These are phyloP conservation scores for Sphaeramia orbicularis DNA, from an alignment of 2,797 vertebrate species.

Conservation along the genomic window DNA sequence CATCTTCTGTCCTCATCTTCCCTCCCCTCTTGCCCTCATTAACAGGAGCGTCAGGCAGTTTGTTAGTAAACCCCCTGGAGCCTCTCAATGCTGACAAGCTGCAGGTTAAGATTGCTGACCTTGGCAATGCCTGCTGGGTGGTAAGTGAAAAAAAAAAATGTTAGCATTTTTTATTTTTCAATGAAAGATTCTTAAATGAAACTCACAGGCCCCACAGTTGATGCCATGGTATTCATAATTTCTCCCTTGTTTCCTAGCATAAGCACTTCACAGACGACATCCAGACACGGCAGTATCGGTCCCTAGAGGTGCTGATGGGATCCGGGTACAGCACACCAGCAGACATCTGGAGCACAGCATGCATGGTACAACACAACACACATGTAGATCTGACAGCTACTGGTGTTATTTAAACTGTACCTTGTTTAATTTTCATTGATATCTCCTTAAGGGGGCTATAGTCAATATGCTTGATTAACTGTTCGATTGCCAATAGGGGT, in stretches of 20 bases:
- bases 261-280: slow-evolving; percentile 97
- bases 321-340: slow-evolving; percentile 90
- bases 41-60: slow-evolving; percentile 82
- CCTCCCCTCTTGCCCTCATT: slow-evolving; percentile 11
- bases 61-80: slow-evolving; percentile 95
- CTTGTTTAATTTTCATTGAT: background rate
- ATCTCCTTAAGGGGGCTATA: too few relatives aligned
- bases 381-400: background rate
- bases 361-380: slow-evolving; percentile 86
- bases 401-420: background rate
- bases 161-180: background rate
- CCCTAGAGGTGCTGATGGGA: slow-evolving; percentile 92
- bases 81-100: slow-evolving; percentile 94
- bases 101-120: slow-evolving; percentile 97
- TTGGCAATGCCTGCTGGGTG: slow-evolving; percentile 99
- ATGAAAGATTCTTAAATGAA: background rate
- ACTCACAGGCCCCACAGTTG: background rate
- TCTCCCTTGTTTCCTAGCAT: slow-evolving; percentile 78
- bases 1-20: background rate
- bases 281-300: slow-evolving; percentile 94
- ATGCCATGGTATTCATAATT: background rate
- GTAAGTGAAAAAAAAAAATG: slow-evolving; percentile 84
- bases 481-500: too few relatives aligned
- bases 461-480: too few relatives aligned
- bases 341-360: slow-evolving; percentile 96